phyloP scores from a whole-genome alignment of 92 coral and sea anemone species.

The Phenganax subtilis region DNA sequence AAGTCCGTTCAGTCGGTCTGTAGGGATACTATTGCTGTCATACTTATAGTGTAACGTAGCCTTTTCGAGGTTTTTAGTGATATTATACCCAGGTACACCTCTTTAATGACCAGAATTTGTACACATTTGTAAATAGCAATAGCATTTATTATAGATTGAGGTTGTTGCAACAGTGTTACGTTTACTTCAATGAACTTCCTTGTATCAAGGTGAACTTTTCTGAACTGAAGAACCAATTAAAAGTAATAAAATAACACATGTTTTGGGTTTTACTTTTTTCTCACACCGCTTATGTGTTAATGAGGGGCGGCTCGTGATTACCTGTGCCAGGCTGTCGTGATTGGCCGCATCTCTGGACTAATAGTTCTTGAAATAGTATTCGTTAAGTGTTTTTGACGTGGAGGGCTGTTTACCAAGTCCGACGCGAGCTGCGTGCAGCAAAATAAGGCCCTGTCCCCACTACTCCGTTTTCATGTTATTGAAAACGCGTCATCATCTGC shows the following conservation, averaged over 20 bases:
- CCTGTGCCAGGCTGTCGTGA: too few relatives aligned
- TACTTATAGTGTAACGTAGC: constrained; percentile 3
- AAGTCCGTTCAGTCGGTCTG: background rate
- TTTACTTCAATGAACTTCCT: constrained; percentile 35
- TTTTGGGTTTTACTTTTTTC: too few relatives aligned
- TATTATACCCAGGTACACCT: constrained; percentile 5
- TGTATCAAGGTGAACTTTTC: constrained; percentile 34
- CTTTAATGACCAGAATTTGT: constrained; percentile 34
- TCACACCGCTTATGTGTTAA: too few relatives aligned
- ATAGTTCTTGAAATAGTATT: too few relatives aligned
- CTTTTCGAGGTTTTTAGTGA: constrained; percentile 10
- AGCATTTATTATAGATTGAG: constrained; percentile 29
- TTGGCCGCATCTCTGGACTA: too few relatives aligned
- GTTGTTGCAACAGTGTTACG: constrained; percentile 18
- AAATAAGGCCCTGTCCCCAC: too few relatives aligned
- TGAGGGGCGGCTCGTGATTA: too few relatives aligned
- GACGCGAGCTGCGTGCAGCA: too few relatives aligned
- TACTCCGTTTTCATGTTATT: too few relatives aligned
- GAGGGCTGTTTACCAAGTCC: too few relatives aligned
- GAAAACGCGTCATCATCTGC: too few relatives aligned
- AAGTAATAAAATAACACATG: background rate
- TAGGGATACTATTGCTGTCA: constrained; percentile 4
- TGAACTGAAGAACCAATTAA: constrained; percentile 17
- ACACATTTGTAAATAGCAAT: constrained; percentile 37
- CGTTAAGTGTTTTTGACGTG: too few relatives aligned